phyloP scores from a whole-genome alignment of 2,113 vertebrate genomes.

The Hypanus sabinus region DNA sequence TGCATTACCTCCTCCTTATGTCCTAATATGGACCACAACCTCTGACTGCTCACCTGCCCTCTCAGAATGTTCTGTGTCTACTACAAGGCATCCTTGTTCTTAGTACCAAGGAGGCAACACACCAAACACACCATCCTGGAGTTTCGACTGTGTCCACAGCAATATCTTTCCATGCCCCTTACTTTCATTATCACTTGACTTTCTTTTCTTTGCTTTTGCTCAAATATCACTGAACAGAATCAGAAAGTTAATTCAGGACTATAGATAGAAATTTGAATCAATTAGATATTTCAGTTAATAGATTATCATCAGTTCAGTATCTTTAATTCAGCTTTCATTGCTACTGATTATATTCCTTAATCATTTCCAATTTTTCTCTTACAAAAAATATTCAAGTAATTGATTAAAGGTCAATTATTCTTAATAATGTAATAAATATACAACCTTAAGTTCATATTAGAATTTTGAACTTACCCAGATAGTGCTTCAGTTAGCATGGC shows the following conservation, averaged over 20 bases:
- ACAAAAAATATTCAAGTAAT: neutral
- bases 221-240: neutral
- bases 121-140: no score
- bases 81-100: no score
- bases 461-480: neutral
- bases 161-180: no score
- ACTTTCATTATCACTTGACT: neutral
- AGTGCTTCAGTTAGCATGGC: constrained; percentile 1
- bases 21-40: no score
- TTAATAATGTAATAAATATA: neutral
- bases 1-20: no score
- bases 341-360: neutral
- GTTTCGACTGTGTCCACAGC: no score
- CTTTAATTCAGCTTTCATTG: neutral
- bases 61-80: no score
- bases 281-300: neutral
- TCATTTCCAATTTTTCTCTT: neutral
- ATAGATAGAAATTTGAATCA: neutral
- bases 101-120: no score
- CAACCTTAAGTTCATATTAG: neutral
- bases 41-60: no score
- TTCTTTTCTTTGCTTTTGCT: neutral
- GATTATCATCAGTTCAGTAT: neutral
- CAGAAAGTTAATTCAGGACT: neutral
- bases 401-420: neutral